Evolutionary conservation across 2,797 vertebrate species (phyloP).

Genomic region (Eupleurogrammus muticus): DNA sequence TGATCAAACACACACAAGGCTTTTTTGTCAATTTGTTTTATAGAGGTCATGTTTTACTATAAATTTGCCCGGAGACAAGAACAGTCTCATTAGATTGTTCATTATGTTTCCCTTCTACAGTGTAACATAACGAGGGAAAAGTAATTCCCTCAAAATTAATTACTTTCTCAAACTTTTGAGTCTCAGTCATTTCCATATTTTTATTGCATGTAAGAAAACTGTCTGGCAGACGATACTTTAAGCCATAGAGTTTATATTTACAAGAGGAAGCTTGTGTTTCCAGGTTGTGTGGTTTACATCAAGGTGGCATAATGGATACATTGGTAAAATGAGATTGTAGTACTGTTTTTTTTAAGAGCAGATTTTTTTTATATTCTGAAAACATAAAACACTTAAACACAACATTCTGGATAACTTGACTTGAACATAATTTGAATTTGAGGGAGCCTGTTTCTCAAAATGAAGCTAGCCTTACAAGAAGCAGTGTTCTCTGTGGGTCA

Average conservation of each 20-base stretch:
- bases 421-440: neutral
- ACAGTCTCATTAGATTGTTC: slow-evolving; percentile 61
- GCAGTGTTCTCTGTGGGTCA: too few species aligned
- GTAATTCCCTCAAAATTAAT: slow-evolving; percentile 70
- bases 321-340: too few species aligned
- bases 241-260: slow-evolving; percentile 11
- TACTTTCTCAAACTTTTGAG: slow-evolving; percentile 61
- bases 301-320: neutral
- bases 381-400: neutral
- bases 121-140: slow-evolving; percentile 53
- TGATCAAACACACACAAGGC: neutral
- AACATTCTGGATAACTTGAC: neutral
- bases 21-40: slow-evolving; percentile 14
- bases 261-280: neutral
- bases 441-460: too few species aligned
- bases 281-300: slow-evolving; percentile 4
- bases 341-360: too few species aligned
- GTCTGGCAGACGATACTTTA: slow-evolving; percentile 18
- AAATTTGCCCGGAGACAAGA: slow-evolving; percentile 54
- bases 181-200: slow-evolving; percentile 60
- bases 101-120: slow-evolving; percentile 50
- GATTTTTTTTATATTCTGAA: too few species aligned
- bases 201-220: slow-evolving; percentile 45
- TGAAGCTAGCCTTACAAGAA: too few species aligned
- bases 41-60: slow-evolving; percentile 20